Evolutionary conservation across 2,888 invertebrate species (phyloP).

Genomic region (Leptinotarsa tumamoca): DNA sequence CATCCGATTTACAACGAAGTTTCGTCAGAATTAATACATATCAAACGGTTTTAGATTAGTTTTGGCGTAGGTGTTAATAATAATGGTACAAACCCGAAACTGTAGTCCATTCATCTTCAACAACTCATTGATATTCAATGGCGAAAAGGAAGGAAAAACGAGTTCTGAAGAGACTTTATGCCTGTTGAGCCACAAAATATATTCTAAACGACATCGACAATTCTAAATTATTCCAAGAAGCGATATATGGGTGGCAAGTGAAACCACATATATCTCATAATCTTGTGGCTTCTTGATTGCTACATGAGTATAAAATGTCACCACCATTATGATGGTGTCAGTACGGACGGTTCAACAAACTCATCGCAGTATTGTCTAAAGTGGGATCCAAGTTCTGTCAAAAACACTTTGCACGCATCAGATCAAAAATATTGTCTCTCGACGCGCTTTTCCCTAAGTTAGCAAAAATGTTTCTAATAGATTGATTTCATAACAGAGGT

Average conservation of each 20-base stretch:
- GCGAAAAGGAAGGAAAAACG: conserved; percentile 24
- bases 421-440: too few relatives aligned
- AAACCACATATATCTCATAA: neutral
- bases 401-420: too few relatives aligned
- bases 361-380: too few relatives aligned
- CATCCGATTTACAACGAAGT: neutral
- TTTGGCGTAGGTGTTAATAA: conserved; percentile 4
- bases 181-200: conserved; percentile 24
- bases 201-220: conserved; percentile 12
- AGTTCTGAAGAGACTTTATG: conserved; percentile 20
- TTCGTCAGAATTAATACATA: neutral
- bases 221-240: conserved; percentile 3
- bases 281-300: neutral
- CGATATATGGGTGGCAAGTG: neutral
- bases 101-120: conserved; percentile 9
- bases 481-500: too few relatives aligned
- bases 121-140: conserved; percentile 26
- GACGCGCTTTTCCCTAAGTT: too few relatives aligned
- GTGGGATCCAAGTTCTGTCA: too few relatives aligned
- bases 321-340: neutral
- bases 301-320: neutral
- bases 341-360: too few relatives aligned
- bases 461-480: too few relatives aligned
- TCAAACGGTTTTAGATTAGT: neutral
- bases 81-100: neutral